phyloP scores from a whole-genome alignment of 1,140 invertebrate species.

The Nixonia krombeini region DNA sequence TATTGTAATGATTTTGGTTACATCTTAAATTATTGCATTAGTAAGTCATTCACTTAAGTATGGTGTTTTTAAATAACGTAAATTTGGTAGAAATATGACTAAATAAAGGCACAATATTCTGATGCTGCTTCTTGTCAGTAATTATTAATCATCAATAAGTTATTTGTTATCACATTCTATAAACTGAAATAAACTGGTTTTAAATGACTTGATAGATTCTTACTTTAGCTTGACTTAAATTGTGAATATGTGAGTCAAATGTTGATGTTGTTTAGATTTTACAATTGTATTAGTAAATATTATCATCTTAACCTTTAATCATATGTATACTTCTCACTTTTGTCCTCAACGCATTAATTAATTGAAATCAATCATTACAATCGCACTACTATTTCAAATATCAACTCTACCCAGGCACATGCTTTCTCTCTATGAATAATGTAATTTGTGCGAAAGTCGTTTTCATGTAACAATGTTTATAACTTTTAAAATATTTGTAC shows the following conservation, averaged over 20 bases:
- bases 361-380: constrained; percentile 11
- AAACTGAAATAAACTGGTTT: background rate
- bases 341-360: background rate
- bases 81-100: no score
- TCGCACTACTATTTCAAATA: constrained; percentile 25
- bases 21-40: background rate
- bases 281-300: background rate
- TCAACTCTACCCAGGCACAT: constrained; percentile 23
- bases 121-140: background rate
- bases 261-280: background rate
- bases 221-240: no score
- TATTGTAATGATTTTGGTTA: background rate
- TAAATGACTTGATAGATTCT: no score
- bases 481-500: constrained; percentile 33
- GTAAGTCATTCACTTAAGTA: background rate
- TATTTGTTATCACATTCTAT: background rate
- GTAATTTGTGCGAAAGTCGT: background rate
- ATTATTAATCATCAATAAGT: background rate
- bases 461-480: no score
- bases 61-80: no score
- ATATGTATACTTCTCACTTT: no score
- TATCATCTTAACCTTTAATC: no score
- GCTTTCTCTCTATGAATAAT: constrained; percentile 21
- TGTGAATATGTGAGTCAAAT: no score
- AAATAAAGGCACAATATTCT: no score